A percentile compares a stretch with the other conserved stretches of the same genome.
These are phyloP conservation scores for Clanis bilineata DNA, from an alignment of 2,888 invertebrate genomes.

Conservation along the genomic window DNA sequence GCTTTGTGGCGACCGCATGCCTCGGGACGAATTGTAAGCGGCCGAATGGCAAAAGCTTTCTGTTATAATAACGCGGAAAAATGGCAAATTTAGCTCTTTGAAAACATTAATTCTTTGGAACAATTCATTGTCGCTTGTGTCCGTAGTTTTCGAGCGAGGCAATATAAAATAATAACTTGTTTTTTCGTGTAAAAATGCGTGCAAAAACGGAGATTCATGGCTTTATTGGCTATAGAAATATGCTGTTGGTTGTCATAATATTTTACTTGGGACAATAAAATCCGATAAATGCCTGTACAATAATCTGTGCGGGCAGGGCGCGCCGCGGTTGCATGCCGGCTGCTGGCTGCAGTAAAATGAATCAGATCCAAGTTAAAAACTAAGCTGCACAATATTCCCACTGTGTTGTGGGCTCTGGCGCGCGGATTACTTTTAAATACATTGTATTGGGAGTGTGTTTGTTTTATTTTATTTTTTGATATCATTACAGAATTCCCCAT, in stretches of 20 bases:
- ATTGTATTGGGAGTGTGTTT: background rate
- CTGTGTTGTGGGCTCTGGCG: background rate
- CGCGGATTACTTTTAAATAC: background rate
- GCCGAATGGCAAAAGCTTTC: slow-evolving; percentile 69
- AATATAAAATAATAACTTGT: slow-evolving; percentile 15
- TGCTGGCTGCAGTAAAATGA: slow-evolving; percentile 30
- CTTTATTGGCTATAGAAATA: slow-evolving; percentile 42
- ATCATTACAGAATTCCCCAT: too few species aligned
- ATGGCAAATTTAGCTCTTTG: slow-evolving; percentile 45
- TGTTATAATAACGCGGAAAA: slow-evolving; percentile 61
- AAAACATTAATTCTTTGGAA: slow-evolving; percentile 53
- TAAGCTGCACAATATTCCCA: slow-evolving; percentile 13
- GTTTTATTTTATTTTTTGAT: background rate
- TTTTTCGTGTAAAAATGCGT: background rate
- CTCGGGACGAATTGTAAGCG: slow-evolving; percentile 69
- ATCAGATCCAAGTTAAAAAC: slow-evolving; percentile 29
- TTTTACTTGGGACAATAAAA: slow-evolving; percentile 48
- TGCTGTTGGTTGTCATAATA: slow-evolving; percentile 47
- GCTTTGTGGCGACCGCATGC: slow-evolving; percentile 74
- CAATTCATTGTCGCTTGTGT: slow-evolving; percentile 23
- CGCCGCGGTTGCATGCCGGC: slow-evolving; percentile 15
- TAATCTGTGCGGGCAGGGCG: slow-evolving; percentile 37
- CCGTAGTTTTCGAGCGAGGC: background rate
- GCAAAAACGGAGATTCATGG: slow-evolving; percentile 7
- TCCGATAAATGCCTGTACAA: slow-evolving; percentile 43